These are phyloP conservation scores for Bos indicus DNA, from an alignment of 2,113 vertebrate species.

Conservation along the genomic window DNA sequence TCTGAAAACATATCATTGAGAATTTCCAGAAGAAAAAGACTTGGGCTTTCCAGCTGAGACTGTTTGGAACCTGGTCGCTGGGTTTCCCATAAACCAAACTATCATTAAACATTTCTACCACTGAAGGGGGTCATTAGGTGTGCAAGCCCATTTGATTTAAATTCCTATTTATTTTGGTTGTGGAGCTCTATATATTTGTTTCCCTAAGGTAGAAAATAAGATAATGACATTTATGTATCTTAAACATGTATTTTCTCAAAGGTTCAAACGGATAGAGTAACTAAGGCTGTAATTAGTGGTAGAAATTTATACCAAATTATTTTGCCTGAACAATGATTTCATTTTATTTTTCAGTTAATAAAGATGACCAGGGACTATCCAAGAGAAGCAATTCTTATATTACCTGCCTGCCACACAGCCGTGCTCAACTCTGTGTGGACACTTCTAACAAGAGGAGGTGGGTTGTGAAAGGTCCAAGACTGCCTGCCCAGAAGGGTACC, in stretches of 20 bases:
- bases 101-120: conserved; percentile 69
- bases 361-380: not conserved
- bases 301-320: not conserved
- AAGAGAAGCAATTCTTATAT: not conserved
- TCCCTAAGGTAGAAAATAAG: conserved; percentile 16
- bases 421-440: not conserved
- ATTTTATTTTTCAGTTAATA: not conserved
- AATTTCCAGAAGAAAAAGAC: conserved; percentile 65
- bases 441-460: not conserved
- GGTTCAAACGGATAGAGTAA: not conserved
- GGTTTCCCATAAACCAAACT: conserved; percentile 68
- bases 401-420: not conserved
- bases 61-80: conserved; percentile 66
- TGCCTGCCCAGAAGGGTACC: not conserved
- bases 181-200: conserved; percentile 15
- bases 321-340: not conserved
- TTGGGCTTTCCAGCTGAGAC: conserved; percentile 49
- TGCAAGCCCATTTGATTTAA: conserved; percentile 23
- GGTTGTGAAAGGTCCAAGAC: not conserved
- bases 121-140: conserved; percentile 65
- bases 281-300: not conserved
- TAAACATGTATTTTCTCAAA: not conserved
- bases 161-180: conserved; percentile 8
- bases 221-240: not conserved
- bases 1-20: conserved; percentile 77